Evolutionary conservation across 2,113 vertebrate genomes (phyloP).

Genomic region (Xyliphius kryptos): DNA sequence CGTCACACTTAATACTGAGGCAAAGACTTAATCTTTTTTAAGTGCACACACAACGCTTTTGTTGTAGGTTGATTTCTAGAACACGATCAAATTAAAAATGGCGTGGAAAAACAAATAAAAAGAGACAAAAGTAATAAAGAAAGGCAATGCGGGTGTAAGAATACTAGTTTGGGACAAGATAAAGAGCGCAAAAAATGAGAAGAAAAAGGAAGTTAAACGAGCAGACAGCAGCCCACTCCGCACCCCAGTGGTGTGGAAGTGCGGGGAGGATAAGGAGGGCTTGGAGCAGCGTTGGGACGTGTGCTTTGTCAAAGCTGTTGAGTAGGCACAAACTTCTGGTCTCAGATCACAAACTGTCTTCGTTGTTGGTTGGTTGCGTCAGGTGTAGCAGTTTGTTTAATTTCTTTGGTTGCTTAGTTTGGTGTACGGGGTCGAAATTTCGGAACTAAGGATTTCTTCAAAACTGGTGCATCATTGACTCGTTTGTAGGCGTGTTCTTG

Average conservation of each 20-base stretch:
- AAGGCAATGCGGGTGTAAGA: no score
- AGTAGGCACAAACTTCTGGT: constrained; percentile 99
- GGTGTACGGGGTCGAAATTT: constrained; percentile 73
- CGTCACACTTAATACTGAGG: no score
- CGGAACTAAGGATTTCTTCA: no score
- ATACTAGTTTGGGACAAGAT: no score
- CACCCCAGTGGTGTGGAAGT: constrained; percentile 77
- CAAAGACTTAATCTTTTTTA: no score
- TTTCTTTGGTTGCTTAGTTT: constrained; percentile 77
- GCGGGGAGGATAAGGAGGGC: constrained; percentile 96
- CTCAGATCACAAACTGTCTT: constrained; percentile 98
- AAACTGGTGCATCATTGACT: constrained; percentile 51
- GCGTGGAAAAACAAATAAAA: no score
- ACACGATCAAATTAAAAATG: no score
- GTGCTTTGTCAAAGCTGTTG: constrained; percentile 99
- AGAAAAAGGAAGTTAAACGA: constrained; percentile 69
- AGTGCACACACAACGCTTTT: no score
- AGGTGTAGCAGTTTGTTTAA: constrained; percentile 81
- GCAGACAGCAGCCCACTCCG: constrained; percentile 91
- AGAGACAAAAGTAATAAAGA: no score
- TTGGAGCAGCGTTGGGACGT: constrained; percentile 99
- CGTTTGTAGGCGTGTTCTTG: constrained; percentile 50
- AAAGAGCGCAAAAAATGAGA: no score
- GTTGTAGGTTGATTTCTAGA: no score
- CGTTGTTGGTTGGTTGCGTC: constrained; percentile 52